A percentile compares a stretch with the other conserved stretches of the same genome.
phyloP scores from a whole-genome alignment of 2,888 invertebrate genomes.

The Campoplex nolae region DNA sequence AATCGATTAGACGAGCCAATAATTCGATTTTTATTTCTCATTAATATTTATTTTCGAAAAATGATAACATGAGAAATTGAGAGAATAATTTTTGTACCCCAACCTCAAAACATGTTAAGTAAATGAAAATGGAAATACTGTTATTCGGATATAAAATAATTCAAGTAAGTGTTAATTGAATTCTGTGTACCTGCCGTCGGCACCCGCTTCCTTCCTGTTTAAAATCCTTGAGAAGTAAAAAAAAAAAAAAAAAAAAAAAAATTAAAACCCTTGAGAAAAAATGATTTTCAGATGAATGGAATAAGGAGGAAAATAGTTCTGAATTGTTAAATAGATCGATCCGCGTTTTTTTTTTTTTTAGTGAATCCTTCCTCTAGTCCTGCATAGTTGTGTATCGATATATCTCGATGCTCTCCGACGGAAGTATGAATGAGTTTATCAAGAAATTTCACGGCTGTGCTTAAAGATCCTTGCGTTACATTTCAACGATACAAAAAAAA shows the following conservation, averaged over 20 bases:
- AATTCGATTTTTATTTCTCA: background rate
- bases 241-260: background rate
- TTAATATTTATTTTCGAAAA: background rate
- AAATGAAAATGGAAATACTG: background rate
- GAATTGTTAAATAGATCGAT: background rate
- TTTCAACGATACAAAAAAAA: conserved; percentile 21
- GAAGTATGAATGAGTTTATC: conserved; percentile 51
- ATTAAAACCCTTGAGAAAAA: background rate
- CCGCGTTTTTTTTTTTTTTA: conserved; percentile 20
- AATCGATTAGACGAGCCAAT: background rate
- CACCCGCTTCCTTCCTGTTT: conserved; percentile 11
- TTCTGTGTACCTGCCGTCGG: conserved; percentile 65
- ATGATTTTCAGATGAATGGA: background rate
- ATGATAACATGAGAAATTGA: background rate
- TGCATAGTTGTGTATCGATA: conserved; percentile 61
- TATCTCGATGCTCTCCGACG: conserved; percentile 48
- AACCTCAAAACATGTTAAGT: background rate
- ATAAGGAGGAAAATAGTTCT: background rate
- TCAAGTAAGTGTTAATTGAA: conserved; percentile 53
- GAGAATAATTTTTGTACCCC: background rate
- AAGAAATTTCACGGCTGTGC: conserved; percentile 64
- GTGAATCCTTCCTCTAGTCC: conserved; percentile 46
- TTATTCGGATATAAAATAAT: conserved; percentile 29
- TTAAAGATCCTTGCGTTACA: conserved; percentile 47
- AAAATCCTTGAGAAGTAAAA: background rate